A percentile compares a stretch with the other conserved stretches of the same genome.
These are phyloP conservation scores for Caenorhabditis macrosperma DNA, from an alignment of 2,888 invertebrate genomes.

Conservation along the genomic window DNA sequence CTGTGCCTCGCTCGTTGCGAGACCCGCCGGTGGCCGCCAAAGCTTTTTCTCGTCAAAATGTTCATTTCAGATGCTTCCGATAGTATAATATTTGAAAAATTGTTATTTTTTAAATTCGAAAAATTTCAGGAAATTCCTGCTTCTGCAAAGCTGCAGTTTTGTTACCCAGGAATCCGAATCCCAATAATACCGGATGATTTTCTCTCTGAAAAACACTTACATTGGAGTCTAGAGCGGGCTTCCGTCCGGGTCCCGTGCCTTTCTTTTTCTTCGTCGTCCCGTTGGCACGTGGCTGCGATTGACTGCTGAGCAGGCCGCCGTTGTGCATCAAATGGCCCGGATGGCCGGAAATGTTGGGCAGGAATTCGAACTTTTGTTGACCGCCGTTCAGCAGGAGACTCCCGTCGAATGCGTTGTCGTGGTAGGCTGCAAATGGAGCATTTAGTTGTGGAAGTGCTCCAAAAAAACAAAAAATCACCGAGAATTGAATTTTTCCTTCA, in stretches of 20 bases:
- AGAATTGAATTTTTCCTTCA: too few species aligned
- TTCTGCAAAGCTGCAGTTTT: too few species aligned
- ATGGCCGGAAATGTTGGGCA: conserved; percentile 25
- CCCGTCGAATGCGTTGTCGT: conserved; percentile 29
- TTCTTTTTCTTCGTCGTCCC: conserved; percentile 54
- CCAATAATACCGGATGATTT: too few species aligned
- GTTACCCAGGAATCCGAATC: too few species aligned
- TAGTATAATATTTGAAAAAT: too few species aligned
- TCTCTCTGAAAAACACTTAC: conserved; percentile 16
- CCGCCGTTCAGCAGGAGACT: conserved; percentile 21
- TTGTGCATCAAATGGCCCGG: conserved; percentile 41
- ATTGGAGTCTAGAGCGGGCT: conserved; percentile 55
- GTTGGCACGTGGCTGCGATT: conserved; percentile 4
- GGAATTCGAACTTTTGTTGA: conserved; percentile 39
- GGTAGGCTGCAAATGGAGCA: conserved; percentile 2
- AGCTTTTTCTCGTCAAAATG: too few species aligned
- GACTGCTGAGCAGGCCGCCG: conserved; percentile 5
- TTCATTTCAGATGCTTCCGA: too few species aligned
- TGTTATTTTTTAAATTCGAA: too few species aligned
- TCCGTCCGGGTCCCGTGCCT: conserved; percentile 44
- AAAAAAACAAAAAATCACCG: not conserved
- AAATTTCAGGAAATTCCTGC: too few species aligned
- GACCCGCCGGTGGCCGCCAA: too few species aligned
- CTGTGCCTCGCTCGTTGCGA: too few species aligned
- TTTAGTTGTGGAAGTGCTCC: not conserved